Base-by-base conservation (phyloP, 2,113 vertebrate genomes). In the Ceratotherium simum region DNA sequence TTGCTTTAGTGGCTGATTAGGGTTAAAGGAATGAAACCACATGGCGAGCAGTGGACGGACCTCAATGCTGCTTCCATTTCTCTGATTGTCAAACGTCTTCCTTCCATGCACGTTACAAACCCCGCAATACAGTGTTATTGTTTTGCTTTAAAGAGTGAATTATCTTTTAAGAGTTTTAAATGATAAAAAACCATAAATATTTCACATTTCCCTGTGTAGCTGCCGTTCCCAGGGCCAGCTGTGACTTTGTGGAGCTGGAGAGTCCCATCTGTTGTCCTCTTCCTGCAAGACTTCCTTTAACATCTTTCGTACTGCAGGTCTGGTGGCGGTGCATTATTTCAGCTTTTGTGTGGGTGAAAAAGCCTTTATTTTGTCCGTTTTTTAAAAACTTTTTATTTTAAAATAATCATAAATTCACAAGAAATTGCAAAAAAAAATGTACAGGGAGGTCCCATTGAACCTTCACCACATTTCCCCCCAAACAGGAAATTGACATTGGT, bases 21-120 rank as follows among this genome's bases (percentile, higher is more conserved):
- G 18, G 20, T 31, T 51, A 25, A 13, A 58, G 33, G 12, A 14
- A 48, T 48, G 48, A 48, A 64, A 13, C 17, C 13, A 54, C 13
- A 54, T 54, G 51, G 13, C 14, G 51, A 54, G 51, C 51, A 54
- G 51, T 16, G 14, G 51, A 48, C 8, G 48, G 14, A 54, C 51
- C 51, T 14, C 51, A 13, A 1, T 14, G 4, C 51, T 54, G 51
- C 51, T 54, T 54, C 51, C 13, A 16, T 13, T 54, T 14, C 51
- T 23, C 16, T 4, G 21, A 4, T 25, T 1, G 2, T 2, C 25
- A 7, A n/a, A 11, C 18, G 2, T 2, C 33, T 23, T 14, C 25
- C 31, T 20, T 17, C 33, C 25, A 1, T 20, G 18, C 21, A 5
- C 17, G 25, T 16, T 42, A 7, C 2, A 13, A 42, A 33, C 14